Evolutionary conservation across 2,113 vertebrate genomes (phyloP).

Genomic region (Syngnathus floridae): DNA sequence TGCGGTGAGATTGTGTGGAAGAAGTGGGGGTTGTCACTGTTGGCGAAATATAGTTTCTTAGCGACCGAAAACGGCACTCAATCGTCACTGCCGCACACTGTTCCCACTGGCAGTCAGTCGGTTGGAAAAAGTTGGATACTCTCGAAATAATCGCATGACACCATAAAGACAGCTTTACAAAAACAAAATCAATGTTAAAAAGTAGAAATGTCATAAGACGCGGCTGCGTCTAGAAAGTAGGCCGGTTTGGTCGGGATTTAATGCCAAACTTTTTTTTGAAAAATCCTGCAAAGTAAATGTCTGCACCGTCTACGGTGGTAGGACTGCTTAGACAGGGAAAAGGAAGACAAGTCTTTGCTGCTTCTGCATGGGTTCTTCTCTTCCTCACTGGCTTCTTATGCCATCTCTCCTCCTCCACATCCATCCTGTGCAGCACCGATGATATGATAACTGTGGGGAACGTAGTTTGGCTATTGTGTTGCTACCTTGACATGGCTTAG

Average conservation of each 20-base stretch:
- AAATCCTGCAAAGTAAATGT: neutral
- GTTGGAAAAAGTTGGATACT: neutral
- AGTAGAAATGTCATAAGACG: neutral
- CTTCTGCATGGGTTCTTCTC: conserved; percentile 6
- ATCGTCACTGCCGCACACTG: conserved; percentile 29
- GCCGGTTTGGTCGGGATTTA: neutral
- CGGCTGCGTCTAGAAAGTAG: neutral
- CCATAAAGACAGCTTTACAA: too few species aligned
- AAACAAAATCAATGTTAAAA: neutral
- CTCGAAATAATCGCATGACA: neutral
- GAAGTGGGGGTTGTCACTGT: conserved; percentile 27
- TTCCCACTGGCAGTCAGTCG: neutral
- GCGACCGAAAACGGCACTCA: conserved; percentile 28
- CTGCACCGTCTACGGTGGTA: conserved; percentile 10
- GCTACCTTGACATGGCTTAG: conserved; percentile 33
- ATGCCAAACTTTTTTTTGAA: neutral
- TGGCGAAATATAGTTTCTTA: conserved; percentile 29
- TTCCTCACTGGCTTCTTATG: conserved; percentile 6
- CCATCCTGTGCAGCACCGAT: conserved; percentile 36
- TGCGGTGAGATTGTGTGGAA: conserved; percentile 10
- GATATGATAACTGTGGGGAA: conserved; percentile 35
- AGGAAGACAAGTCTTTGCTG: conserved; percentile 22
- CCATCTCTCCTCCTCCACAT: conserved; percentile 22
- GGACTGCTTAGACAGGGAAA: conserved; percentile 22
- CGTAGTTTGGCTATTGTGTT: conserved; percentile 36